Conservation (phyloP, 30 jellyfish, hydroid and myxozoan genomes). For the Turritopsis dohrnii region DNA sequence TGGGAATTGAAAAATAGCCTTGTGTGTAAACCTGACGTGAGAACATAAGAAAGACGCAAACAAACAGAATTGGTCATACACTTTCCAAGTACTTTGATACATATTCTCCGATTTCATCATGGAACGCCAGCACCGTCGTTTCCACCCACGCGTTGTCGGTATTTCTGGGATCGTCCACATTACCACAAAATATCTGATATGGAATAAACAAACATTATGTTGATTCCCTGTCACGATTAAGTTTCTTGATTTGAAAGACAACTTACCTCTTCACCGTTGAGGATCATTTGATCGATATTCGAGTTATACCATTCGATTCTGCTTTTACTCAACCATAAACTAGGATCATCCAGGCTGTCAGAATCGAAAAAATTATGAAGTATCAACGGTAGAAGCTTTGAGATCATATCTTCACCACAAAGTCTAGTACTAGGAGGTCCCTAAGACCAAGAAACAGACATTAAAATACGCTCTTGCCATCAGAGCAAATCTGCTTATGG, state of each 20-base stretch:
- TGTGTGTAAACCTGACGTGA: neutral
- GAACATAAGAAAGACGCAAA: neutral
- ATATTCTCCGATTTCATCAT: slow-evolving; percentile 46
- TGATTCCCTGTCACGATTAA: neutral
- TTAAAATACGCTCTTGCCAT: neutral
- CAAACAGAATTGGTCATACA: neutral
- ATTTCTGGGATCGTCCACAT: slow-evolving; percentile 53
- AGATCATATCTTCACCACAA: neutral
- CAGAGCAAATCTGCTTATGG: neutral
- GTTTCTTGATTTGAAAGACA: neutral
- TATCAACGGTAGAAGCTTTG: neutral
- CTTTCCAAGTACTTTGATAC: slow-evolving; percentile 31
- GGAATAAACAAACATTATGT: neutral
- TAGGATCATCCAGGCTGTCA: neutral
- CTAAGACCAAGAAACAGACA: neutral
- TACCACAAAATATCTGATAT: slow-evolving; percentile 4
- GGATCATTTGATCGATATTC: neutral
- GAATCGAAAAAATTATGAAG: neutral
- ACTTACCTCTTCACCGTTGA: neutral
- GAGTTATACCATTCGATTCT: neutral
- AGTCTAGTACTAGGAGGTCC: neutral
- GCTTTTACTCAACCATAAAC: neutral
- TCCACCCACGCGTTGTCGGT: slow-evolving; percentile 77
- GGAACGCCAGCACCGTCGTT: slow-evolving; percentile 39
- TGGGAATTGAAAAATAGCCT: neutral